Base-by-base conservation (phyloP, 2,797 vertebrate genomes). In the Neosalanx taihuensis region DNA sequence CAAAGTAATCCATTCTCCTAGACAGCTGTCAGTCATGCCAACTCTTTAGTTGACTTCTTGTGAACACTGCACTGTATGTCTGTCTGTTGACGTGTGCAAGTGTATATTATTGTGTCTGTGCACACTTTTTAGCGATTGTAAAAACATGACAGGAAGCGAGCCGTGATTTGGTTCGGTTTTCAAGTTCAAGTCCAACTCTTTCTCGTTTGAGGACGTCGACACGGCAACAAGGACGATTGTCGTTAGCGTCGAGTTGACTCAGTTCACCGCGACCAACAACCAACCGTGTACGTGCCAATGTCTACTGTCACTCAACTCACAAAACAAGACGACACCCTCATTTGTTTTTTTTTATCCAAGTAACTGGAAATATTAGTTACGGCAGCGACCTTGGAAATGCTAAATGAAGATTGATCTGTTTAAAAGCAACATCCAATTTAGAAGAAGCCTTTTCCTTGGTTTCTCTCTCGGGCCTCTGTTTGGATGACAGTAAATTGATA, bases 1-100 rank as follows among this genome's bases (percentile, higher is more conserved):
- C 58, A 76, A 75, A 64, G 64, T 69, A 70, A 80, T 82, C 76
- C 76, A 76, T 84, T 81, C 82, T 75, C 64, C 37, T 37, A 61
- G 80, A 84, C 83, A 78, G 72, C 80, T 83, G 83, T 80, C 84
- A 69, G 70, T 87, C 83, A 85, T 41, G 46, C 35, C 29, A 1
- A 37, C 1, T 41, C 12, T 46, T 29, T n/a, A 31, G 20, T 53
- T 56, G 26, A 46, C 10, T 46, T 3, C 41, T 46, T 46, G 31
- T 46, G 46, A 17, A 6, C 2, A 12, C 35, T 46, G 23, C 23
- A 26, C 18, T 59, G 31, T 59, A 30, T 35, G 67, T 60, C 53
- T 46, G 57, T 49, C 33, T 41, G 35, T 66, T 35, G 37, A n/a
- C 37, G 30, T 60, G 31, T 69, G 67, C 41, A n/a, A 59, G 23